Evolutionary conservation across 2,797 vertebrate species (phyloP).

Genomic region (Hemibagrus guttatus): DNA sequence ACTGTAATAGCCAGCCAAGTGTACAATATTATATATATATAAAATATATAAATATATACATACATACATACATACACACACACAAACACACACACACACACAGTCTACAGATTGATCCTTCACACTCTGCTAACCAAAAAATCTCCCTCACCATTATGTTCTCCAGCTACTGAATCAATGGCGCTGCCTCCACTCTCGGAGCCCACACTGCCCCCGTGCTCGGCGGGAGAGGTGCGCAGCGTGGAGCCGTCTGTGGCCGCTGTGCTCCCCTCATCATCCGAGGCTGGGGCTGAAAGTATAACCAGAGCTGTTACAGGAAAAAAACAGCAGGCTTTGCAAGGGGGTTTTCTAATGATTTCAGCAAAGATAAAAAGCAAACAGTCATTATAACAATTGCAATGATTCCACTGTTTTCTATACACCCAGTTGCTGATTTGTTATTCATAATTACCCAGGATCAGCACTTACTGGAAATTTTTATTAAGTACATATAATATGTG

Average conservation of each 20-base stretch:
- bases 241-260: conserved; percentile 97
- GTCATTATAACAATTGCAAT: not conserved
- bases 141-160: conserved; percentile 90
- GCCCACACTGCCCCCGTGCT: conserved; percentile 96
- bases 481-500: not conserved
- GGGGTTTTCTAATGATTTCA: conserved; percentile 46
- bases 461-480: not conserved
- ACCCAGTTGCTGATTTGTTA: not conserved
- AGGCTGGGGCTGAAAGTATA: conserved; percentile 98
- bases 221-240: conserved; percentile 94
- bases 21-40: not conserved
- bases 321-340: conserved; percentile 76
- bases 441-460: not conserved
- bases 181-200: conserved; percentile 98
- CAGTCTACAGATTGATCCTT: no score
- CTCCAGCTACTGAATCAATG: conserved; percentile 95
- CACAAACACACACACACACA: no score
- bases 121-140: not conserved
- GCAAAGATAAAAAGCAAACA: conserved; percentile 34
- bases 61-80: no score
- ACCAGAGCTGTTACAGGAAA: conserved; percentile 96
- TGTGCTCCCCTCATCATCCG: conserved; percentile 98
- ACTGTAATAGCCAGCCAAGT: not conserved
- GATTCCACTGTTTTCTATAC: not conserved
- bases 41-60: no score